Percentiles rank a stretch among this genome's conserved stretches.
Conservation (phyloP, 2,113 vertebrate genomes). For the Gambusia holbrooki region DNA sequence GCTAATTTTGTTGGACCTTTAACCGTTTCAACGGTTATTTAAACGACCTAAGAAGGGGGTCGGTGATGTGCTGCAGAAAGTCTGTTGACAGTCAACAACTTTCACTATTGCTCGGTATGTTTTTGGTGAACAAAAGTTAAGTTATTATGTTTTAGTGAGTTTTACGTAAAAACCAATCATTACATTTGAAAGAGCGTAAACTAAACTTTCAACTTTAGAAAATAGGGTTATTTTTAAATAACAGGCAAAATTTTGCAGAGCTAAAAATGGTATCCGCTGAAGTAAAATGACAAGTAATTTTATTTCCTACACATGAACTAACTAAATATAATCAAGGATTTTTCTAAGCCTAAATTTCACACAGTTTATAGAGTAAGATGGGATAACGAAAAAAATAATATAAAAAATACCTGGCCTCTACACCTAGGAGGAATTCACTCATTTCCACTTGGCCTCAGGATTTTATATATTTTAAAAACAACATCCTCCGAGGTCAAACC, state of each 20-base stretch:
- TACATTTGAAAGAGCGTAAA: background rate
- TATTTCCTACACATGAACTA: no score
- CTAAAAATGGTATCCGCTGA: no score
- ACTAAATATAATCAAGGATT: background rate
- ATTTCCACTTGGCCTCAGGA: constrained; percentile 2
- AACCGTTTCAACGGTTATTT: background rate
- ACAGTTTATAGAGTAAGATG: background rate
- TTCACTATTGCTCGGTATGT: background rate
- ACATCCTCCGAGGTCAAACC: no score
- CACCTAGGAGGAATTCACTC: background rate
- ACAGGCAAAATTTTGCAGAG: no score
- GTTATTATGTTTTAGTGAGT: background rate
- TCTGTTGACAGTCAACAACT: no score
- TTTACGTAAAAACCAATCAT: background rate
- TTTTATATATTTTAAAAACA: no score
- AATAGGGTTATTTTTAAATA: no score
- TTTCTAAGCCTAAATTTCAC: background rate
- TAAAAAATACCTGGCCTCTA: no score
- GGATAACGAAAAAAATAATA: no score
- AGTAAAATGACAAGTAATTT: no score
- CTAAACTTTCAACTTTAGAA: background rate
- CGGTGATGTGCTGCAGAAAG: background rate
- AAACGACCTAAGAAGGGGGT: background rate
- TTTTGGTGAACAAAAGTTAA: background rate
- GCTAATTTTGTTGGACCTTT: background rate